These are phyloP conservation scores for Callosobruchus maculatus DNA, from an alignment of 2,888 invertebrate genomes.

Conservation along the genomic window DNA sequence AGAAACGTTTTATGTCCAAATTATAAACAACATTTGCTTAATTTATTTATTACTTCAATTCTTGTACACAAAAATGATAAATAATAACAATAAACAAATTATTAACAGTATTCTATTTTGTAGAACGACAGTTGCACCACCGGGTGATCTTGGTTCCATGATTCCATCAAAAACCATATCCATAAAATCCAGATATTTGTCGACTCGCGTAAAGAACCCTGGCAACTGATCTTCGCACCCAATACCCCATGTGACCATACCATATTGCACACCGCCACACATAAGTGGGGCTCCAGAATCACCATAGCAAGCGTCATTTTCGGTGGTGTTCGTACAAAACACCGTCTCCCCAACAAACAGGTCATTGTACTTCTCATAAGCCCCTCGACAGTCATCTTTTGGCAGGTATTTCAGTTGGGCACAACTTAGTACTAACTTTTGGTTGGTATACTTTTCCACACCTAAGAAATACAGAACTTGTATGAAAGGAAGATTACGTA, in stretches of 20 bases:
- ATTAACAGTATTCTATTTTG: not conserved
- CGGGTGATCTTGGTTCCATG: not conserved
- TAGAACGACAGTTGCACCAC: not conserved
- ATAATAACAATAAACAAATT: not conserved
- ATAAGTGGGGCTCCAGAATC: conserved; percentile 16
- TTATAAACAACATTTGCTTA: not conserved
- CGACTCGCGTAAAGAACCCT: conserved; percentile 11
- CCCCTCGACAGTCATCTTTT: not conserved
- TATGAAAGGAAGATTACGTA: too few species aligned
- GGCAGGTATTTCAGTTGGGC: not conserved
- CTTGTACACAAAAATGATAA: not conserved
- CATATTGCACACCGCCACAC: conserved; percentile 10
- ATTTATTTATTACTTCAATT: not conserved
- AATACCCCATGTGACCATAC: conserved; percentile 15
- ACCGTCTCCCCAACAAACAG: not conserved
- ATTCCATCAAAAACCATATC: not conserved
- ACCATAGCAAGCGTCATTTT: conserved; percentile 10
- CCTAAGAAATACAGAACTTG: not conserved
- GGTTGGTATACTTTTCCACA: not conserved
- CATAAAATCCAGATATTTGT: conserved; percentile 12
- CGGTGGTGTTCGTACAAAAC: not conserved
- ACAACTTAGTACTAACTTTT: not conserved
- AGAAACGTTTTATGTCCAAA: too few species aligned
- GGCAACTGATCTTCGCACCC: conserved; percentile 6
- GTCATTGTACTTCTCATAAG: not conserved